Conservation (phyloP, 2,888 invertebrate genomes). For the Palloptera scutellata region DNA sequence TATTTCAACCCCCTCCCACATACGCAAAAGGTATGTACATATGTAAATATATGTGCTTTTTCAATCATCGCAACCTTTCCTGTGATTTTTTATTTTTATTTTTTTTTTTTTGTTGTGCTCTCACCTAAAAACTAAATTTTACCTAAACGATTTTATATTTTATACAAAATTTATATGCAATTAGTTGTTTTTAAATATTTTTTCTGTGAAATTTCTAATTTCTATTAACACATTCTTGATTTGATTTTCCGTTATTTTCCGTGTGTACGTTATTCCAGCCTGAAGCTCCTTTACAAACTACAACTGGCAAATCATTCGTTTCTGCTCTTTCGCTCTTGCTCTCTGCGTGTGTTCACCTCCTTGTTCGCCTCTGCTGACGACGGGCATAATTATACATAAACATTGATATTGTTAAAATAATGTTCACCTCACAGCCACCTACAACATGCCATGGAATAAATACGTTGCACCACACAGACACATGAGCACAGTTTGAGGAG, state of each 20-base stretch:
- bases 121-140: too few species aligned
- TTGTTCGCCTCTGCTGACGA: constrained; percentile 11
- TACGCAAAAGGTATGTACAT: constrained; percentile 7
- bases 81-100: too few species aligned
- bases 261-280: constrained; percentile 46
- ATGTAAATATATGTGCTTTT: constrained; percentile 34
- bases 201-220: too few species aligned
- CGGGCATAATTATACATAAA: constrained; percentile 26
- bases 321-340: constrained; percentile 5
- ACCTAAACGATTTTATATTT: too few species aligned
- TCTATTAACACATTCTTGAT: background rate
- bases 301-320: constrained; percentile 43
- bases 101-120: too few species aligned
- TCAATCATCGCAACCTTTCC: constrained; percentile 24
- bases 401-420: constrained; percentile 24
- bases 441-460: too few species aligned
- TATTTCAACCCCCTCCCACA: too few species aligned
- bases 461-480: background rate
- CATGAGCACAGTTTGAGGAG: constrained; percentile 1
- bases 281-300: constrained; percentile 54
- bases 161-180: too few species aligned
- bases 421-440: constrained; percentile 23
- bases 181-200: too few species aligned
- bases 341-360: background rate
- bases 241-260: constrained; percentile 24